A percentile compares a stretch with the other conserved stretches of the same genome.
Conservation (phyloP, 2,888 invertebrate species). For the Laothoe populi region DNA sequence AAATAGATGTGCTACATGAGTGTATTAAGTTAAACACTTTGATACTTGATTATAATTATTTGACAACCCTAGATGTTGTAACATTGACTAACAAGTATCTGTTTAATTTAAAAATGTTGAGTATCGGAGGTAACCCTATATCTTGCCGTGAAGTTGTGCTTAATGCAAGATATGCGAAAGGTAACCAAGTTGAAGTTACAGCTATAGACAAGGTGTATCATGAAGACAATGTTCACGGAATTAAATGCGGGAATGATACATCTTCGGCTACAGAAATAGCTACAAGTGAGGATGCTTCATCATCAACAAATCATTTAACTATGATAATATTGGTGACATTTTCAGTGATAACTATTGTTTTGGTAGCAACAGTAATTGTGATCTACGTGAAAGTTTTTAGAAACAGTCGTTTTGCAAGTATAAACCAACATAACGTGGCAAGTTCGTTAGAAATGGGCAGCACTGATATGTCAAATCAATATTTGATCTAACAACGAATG, state of each 20-base stretch:
- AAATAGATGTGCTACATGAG: constrained; percentile 71
- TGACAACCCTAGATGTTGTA: constrained; percentile 58
- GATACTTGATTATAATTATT: constrained; percentile 68
- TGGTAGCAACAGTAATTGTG: constrained; percentile 37
- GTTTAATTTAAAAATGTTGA: constrained; percentile 56
- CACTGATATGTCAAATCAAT: constrained; percentile 53
- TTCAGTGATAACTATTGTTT: constrained; percentile 44
- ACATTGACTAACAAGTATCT: constrained; percentile 17
- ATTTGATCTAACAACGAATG: constrained; percentile 29
- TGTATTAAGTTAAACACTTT: constrained; percentile 63
- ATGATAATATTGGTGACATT: constrained; percentile 45
- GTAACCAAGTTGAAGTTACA: constrained; percentile 60
- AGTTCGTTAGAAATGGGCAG: constrained; percentile 53
- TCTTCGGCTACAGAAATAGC: constrained; percentile 33
- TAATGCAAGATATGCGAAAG: constrained; percentile 48
- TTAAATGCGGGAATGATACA: constrained; percentile 63
- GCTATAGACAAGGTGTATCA: constrained; percentile 71
- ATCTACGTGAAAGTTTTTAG: constrained; percentile 40
- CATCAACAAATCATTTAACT: constrained; percentile 30
- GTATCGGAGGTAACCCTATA: constrained; percentile 73
- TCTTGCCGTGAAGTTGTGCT: constrained; percentile 69
- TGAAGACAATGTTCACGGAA: constrained; percentile 76
- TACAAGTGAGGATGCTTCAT: constrained; percentile 18
- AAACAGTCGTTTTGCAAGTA: constrained; percentile 30
- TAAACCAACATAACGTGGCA: constrained; percentile 33